Evolutionary conservation across 2,113 vertebrate species (phyloP), one percentile per base, ranked within the genome.

Genomic region (Cygnus atratus): DNA sequence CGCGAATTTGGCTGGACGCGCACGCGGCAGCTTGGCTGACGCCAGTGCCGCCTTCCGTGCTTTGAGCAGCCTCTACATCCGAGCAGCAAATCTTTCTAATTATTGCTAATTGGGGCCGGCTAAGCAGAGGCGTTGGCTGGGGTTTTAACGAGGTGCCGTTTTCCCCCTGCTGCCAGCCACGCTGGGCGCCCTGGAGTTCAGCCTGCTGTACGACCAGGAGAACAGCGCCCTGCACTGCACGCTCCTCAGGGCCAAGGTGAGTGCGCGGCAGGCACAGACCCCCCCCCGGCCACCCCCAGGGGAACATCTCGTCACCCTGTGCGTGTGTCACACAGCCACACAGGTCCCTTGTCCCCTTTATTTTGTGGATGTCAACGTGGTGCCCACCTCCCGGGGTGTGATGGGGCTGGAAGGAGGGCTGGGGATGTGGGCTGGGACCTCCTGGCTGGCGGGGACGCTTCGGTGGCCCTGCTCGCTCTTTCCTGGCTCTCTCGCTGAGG

Each of bases 131-230:
- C 71, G 35, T 13, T 86, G 82, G 82, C 90, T 11, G 46, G 22
- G 67, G 14, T 58, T 85, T 73, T 92, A 78, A 95, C 1, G 2
- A 59, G 37, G 41, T 85, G 17, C 25, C 62, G 1, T 73, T 82
- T 82, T 35, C 62, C 65, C 89, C 95, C 24, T 9, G 3, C 81
- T 22, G 20, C 61, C 97, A 99, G 99, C 99, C 55, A 99, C 99
- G 3, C 98, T 99, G 97, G 99, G 99, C 43, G 98, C 99, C 4
- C 97, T 99, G 91, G 99, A 99, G 92, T 99, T 99, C 98, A 99
- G 98, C 94, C 98, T 99, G 79, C 98, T 98, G 52, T 99, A 99
- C 0, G 98, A 99, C 93, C 99, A 99, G 97, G 98, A 99, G 43
- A 99, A 98, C 96, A 99, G 98, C 98, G 99, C 99, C 86, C 97